A percentile compares a stretch with the other conserved stretches of the same genome.
phyloP scores from a whole-genome alignment of 2,888 invertebrate genomes.

The Drosophila neotestacea region DNA sequence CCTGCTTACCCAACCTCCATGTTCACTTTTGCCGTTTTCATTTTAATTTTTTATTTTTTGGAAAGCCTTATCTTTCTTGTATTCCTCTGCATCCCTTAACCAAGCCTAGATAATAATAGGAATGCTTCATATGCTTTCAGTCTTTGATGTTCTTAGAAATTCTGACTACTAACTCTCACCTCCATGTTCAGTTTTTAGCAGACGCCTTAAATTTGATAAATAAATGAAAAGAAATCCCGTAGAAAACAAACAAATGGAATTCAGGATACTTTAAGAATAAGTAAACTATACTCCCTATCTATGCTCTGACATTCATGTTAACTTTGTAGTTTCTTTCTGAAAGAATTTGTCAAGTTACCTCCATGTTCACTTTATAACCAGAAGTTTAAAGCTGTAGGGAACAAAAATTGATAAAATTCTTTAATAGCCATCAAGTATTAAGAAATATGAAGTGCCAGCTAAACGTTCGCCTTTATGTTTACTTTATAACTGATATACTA shows the following conservation, averaged over 20 bases:
- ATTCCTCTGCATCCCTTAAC: background rate
- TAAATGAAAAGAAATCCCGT: slow-evolving; percentile 8
- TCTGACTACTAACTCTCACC: background rate
- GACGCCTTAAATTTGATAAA: slow-evolving; percentile 2
- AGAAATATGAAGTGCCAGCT: background rate
- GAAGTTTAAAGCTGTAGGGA: background rate
- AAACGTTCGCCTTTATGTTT: background rate
- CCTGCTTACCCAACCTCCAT: background rate
- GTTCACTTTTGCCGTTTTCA: background rate
- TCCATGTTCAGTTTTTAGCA: slow-evolving; percentile 15
- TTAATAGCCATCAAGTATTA: too few relatives aligned
- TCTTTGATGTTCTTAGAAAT: slow-evolving; percentile 15
- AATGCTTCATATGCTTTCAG: slow-evolving; percentile 16
- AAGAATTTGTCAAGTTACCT: background rate
- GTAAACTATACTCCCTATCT: background rate
- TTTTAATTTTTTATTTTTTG: background rate
- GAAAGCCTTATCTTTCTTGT: background rate
- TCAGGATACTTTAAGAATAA: background rate
- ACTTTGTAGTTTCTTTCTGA: background rate
- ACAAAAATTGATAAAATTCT: too few relatives aligned
- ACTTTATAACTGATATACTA: background rate
- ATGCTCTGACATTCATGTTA: slow-evolving; percentile 1
- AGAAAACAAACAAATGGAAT: background rate
- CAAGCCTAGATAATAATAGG: slow-evolving; percentile 3
- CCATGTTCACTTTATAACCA: slow-evolving; percentile 3